Conservation (phyloP, 1,140 invertebrate species). For the Scaptomyza montana region DNA sequence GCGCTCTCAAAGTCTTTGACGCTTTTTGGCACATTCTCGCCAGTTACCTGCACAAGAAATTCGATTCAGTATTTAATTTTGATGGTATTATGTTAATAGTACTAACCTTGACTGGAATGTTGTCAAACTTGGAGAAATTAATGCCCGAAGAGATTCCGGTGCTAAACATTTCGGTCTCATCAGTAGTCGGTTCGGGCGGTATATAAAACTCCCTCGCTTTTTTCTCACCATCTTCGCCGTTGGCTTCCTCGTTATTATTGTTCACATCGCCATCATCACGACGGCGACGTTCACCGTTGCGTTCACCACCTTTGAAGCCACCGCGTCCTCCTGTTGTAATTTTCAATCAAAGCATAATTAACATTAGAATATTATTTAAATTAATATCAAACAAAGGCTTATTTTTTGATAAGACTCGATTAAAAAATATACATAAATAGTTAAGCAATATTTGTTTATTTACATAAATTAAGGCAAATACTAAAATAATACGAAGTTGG, state of each 20-base stretch:
- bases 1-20: constrained; percentile 90
- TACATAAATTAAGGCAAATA: neutral
- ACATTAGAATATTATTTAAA: neutral
- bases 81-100: neutral
- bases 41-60: constrained; percentile 60
- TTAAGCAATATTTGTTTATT: neutral
- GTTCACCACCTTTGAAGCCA: constrained; percentile 26
- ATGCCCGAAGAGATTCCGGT: constrained; percentile 90
- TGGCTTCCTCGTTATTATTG: constrained; percentile 55
- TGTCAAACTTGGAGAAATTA: constrained; percentile 95
- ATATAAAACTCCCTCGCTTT: constrained; percentile 89
- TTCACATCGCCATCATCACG: constrained; percentile 62
- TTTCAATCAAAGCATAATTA: neutral
- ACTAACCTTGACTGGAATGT: constrained; percentile 91
- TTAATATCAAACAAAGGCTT: neutral
- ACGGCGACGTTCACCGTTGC: constrained; percentile 45
- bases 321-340: constrained; percentile 22
- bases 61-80: neutral
- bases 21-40: constrained; percentile 84
- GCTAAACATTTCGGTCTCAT: constrained; percentile 89
- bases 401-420: no score
- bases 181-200: constrained; percentile 89
- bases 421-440: no score
- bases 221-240: constrained; percentile 62
- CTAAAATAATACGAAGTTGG: no score